phyloP scores from a whole-genome alignment of 2,113 vertebrate species.

The Notiomystis cincta region DNA sequence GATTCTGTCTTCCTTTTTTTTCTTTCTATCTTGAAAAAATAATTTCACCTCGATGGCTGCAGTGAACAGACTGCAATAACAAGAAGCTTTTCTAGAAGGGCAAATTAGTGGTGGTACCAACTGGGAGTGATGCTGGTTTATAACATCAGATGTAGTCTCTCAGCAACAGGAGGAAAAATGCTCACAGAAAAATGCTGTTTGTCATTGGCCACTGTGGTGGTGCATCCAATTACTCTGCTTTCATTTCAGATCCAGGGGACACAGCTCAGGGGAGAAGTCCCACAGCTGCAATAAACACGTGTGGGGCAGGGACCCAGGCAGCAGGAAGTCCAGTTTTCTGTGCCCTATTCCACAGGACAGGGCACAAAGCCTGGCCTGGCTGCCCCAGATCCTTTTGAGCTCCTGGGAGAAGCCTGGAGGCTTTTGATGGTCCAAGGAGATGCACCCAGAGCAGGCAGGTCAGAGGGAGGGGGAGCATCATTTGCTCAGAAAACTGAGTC shows the following conservation, averaged over 20 bases:
- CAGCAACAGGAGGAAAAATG: background rate
- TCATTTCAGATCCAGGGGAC: background rate
- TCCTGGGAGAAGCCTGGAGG: background rate
- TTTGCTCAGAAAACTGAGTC: background rate
- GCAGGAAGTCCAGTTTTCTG: background rate
- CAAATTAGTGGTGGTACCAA: slow-evolving; percentile 17
- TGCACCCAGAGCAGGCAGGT: background rate
- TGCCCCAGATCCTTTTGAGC: background rate
- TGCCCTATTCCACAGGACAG: background rate
- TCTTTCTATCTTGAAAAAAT: background rate
- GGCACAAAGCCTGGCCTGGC: background rate
- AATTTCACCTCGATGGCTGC: background rate
- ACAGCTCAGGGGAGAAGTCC: background rate
- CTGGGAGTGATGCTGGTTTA: background rate
- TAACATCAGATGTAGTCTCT: slow-evolving; percentile 45
- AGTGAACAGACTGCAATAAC: background rate
- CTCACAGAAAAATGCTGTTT: slow-evolving; percentile 31
- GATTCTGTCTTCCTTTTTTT: background rate
- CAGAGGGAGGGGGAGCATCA: background rate
- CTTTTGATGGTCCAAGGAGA: background rate
- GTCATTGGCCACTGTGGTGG: background rate
- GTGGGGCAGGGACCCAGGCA: background rate
- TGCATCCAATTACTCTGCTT: background rate
- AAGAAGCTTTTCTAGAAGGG: slow-evolving; percentile 24
- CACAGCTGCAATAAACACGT: background rate